phyloP scores from a whole-genome alignment of 2,113 vertebrate genomes.

The Ptilorrhoa leucosticta region DNA sequence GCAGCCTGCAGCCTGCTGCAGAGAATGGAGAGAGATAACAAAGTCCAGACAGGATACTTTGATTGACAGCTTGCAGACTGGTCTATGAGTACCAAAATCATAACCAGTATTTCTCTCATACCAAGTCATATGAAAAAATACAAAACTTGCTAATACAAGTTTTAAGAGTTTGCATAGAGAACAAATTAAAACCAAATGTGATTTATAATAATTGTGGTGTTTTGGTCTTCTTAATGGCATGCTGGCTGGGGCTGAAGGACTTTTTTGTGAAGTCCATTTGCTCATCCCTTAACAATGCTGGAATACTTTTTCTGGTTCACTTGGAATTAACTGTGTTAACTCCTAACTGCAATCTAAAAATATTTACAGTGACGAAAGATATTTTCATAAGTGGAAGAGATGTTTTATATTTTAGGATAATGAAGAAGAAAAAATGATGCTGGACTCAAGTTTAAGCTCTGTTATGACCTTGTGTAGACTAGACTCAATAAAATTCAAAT shows the following conservation, averaged over 20 bases:
- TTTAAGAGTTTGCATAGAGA: background rate
- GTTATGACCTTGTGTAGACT: background rate
- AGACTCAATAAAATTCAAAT: background rate
- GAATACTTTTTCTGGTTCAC: background rate
- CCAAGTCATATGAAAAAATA: background rate
- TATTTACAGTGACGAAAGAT: background rate
- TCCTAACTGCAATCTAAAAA: background rate
- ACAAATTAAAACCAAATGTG: background rate
- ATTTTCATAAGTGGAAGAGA: background rate
- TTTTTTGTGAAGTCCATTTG: background rate
- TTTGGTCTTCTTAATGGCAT: background rate
- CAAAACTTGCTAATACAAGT: background rate
- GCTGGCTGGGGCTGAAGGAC: background rate
- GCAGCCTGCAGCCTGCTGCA: slow-evolving; percentile 37
- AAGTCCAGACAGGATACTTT: slow-evolving; percentile 30
- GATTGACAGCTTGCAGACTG: slow-evolving; percentile 13
- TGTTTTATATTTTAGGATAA: background rate
- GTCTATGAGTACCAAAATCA: background rate
- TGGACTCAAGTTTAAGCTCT: background rate
- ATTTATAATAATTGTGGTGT: background rate
- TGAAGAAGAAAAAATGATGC: background rate
- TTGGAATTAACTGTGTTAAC: background rate
- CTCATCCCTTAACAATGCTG: background rate
- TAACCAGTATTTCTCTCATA: background rate
- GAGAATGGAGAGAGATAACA: slow-evolving; percentile 47